Percentiles rank a stretch among this genome's conserved stretches.
phyloP scores from a whole-genome alignment of 2,888 invertebrate species.

The Acleris laterana region DNA sequence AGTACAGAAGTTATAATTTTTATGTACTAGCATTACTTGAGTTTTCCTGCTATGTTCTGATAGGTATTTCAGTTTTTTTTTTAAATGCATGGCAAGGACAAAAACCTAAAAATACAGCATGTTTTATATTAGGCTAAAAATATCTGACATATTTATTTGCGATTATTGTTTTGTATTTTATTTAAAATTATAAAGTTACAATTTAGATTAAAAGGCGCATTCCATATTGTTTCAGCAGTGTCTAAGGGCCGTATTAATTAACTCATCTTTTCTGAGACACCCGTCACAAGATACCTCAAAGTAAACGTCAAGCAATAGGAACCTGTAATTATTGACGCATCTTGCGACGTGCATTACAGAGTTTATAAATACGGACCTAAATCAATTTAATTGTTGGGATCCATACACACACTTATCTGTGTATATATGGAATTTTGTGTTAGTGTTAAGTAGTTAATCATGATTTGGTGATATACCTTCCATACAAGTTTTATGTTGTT shows the following conservation, averaged over 20 bases:
- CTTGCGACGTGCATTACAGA: too few relatives aligned
- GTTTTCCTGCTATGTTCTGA: background rate
- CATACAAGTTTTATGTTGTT: constrained; percentile 37
- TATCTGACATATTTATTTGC: background rate
- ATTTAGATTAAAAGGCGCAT: constrained; percentile 18
- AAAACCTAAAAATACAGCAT: background rate
- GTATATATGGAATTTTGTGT: constrained; percentile 71
- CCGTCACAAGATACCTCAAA: too few relatives aligned
- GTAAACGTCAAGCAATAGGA: too few relatives aligned
- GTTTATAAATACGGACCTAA: too few relatives aligned
- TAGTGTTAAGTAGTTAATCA: constrained; percentile 78
- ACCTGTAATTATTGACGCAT: too few relatives aligned
- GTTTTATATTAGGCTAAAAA: too few relatives aligned
- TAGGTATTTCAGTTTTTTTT: background rate
- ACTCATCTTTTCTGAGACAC: too few relatives aligned
- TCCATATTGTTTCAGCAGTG: constrained; percentile 28
- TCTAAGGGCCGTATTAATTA: too few relatives aligned
- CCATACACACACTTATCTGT: constrained; percentile 64
- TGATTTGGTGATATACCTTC: constrained; percentile 46
- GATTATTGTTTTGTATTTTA: background rate
- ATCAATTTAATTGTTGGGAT: constrained; percentile 38
- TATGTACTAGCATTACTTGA: background rate
- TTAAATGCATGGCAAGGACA: background rate
- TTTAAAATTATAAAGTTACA: constrained; percentile 10
- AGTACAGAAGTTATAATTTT: background rate